Conservation (phyloP, 2,888 invertebrate genomes). For the Drosophila cracens region DNA sequence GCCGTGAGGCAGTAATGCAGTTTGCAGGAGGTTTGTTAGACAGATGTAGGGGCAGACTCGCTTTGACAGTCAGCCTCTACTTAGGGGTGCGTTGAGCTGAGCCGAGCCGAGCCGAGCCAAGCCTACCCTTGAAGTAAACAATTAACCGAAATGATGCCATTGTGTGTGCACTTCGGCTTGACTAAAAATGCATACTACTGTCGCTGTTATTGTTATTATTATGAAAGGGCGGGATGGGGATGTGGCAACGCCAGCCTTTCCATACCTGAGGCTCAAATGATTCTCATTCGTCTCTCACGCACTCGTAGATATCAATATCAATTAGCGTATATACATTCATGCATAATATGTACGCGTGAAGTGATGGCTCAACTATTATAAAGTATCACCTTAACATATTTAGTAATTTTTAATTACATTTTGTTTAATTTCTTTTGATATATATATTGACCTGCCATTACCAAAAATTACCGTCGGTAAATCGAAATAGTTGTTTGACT, state of each 20-base stretch:
- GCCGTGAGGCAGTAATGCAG: slow-evolving; percentile 13
- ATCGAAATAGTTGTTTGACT: background rate
- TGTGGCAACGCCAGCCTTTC: slow-evolving; percentile 1
- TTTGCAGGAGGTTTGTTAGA: slow-evolving; percentile 31
- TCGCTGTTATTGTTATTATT: slow-evolving; percentile 20
- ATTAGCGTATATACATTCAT: background rate
- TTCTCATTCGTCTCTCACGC: slow-evolving; percentile 16
- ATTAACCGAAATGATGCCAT: slow-evolving; percentile 59
- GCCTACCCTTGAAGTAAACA: slow-evolving; percentile 59
- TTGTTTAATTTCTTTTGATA: background rate
- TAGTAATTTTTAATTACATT: background rate
- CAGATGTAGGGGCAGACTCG: slow-evolving; percentile 40
- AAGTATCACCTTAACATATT: background rate
- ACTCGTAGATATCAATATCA: slow-evolving; percentile 1
- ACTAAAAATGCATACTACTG: slow-evolving; percentile 45
- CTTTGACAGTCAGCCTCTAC: slow-evolving; percentile 57
- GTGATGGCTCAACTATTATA: background rate
- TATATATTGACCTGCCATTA: background rate
- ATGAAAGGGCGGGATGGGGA: slow-evolving; percentile 26
- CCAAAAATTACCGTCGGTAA: background rate
- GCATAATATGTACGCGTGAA: background rate
- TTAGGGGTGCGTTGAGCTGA: slow-evolving; percentile 56
- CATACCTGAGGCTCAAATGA: slow-evolving; percentile 8
- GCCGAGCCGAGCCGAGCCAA: slow-evolving; percentile 15
- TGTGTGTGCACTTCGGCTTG: slow-evolving; percentile 54